These are phyloP conservation scores for Pollenia griseotomentosa DNA, from an alignment of 2,888 invertebrate species.

Conservation along the genomic window DNA sequence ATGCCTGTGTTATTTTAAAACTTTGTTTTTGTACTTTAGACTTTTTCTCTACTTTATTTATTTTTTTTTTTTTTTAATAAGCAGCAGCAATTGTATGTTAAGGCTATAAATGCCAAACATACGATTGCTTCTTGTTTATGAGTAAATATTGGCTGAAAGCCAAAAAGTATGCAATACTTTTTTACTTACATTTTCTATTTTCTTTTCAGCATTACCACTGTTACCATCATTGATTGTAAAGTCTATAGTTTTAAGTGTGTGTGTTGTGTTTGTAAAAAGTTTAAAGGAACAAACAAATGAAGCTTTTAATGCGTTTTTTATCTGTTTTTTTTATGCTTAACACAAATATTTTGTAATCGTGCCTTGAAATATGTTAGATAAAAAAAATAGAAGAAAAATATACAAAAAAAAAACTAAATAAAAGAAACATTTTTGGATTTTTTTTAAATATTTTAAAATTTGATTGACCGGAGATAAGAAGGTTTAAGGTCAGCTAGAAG, in stretches of 20 bases:
- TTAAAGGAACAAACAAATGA: conserved; percentile 68
- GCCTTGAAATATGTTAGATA: conserved; percentile 54
- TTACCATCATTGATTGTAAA: conserved; percentile 56
- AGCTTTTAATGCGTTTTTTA: conserved; percentile 72
- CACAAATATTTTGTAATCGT: conserved; percentile 33
- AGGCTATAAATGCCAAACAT: conserved; percentile 73
- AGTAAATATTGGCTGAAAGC: conserved; percentile 71
- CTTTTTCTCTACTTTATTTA: too few species aligned
- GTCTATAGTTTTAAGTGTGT: conserved; percentile 10
- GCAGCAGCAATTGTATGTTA: conserved; percentile 67
- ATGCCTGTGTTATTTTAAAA: conserved; percentile 16
- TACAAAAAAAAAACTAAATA: background rate
- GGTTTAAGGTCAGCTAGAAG: too few species aligned
- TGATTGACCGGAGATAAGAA: too few species aligned
- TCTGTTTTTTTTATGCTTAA: conserved; percentile 30
- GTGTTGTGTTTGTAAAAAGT: conserved; percentile 57
- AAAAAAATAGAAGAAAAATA: background rate
- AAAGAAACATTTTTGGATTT: conserved; percentile 19
- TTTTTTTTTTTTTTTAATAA: conserved; percentile 54
- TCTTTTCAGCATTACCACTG: background rate
- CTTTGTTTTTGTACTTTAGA: conserved; percentile 57
- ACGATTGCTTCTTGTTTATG: conserved; percentile 72
- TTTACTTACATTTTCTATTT: background rate
- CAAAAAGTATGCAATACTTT: conserved; percentile 66
- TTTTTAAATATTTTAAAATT: background rate